Evolutionary conservation across 2,113 vertebrate genomes (phyloP).

Genomic region (Neodon shergylaensis): DNA sequence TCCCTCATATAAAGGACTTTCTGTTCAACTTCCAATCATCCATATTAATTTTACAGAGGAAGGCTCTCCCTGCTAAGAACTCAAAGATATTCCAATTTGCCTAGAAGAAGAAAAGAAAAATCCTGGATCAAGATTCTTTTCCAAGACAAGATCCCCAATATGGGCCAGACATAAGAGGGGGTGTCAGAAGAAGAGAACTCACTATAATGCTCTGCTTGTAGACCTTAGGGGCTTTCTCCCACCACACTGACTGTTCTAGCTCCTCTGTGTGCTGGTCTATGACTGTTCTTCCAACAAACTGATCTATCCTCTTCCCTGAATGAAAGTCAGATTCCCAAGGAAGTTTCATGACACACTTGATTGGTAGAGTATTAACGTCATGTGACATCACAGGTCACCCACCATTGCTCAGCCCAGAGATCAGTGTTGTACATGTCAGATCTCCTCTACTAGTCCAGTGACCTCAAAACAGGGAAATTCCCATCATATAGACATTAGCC

Average conservation of each 20-base stretch:
- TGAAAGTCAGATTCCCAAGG: not conserved
- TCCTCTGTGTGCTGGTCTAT: not conserved
- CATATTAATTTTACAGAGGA: slow-evolving; percentile 14
- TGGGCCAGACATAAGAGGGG: not conserved
- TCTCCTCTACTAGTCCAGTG: not conserved
- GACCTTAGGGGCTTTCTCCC: not conserved
- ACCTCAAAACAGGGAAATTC: not conserved
- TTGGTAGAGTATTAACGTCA: not conserved
- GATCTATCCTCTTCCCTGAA: not conserved
- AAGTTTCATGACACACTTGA: not conserved
- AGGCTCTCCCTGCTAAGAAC: not conserved
- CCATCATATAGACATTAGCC: not conserved
- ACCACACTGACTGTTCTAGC: not conserved
- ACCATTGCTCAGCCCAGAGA: not conserved
- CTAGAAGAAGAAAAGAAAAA: slow-evolving; percentile 21
- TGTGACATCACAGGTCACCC: not conserved
- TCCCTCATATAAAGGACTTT: not conserved
- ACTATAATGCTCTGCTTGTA: not conserved
- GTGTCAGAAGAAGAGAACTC: not conserved
- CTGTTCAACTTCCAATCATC: not conserved
- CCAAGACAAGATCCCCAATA: not conserved
- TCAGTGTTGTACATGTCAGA: not conserved
- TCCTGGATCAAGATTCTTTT: not conserved
- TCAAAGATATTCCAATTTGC: not conserved
- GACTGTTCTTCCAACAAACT: not conserved